Conservation (phyloP, 2,797 vertebrate species). For the Sphaeramia orbicularis region DNA sequence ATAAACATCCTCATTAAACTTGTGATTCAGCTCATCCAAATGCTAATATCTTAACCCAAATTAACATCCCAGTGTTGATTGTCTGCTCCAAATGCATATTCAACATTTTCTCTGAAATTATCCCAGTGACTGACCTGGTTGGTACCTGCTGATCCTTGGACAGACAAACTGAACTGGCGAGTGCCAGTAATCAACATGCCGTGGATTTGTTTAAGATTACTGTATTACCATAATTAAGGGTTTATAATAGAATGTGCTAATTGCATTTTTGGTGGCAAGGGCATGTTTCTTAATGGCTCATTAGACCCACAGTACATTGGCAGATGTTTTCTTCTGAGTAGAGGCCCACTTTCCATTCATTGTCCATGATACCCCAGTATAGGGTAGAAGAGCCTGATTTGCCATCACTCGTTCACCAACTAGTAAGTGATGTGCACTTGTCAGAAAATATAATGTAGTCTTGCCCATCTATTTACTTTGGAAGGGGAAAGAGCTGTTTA, state of each 20-base stretch:
- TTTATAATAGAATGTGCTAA: conserved; percentile 90
- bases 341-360: conserved; percentile 71
- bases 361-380: conserved; percentile 66
- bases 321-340: conserved; percentile 84
- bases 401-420: conserved; percentile 41
- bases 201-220: conserved; percentile 89
- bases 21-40: conserved; percentile 75
- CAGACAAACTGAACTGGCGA: conserved; percentile 80
- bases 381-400: conserved; percentile 33
- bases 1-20: conserved; percentile 80
- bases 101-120: conserved; percentile 83
- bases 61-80: conserved; percentile 76
- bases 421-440: conserved; percentile 57
- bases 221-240: conserved; percentile 88
- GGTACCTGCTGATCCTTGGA: conserved; percentile 83
- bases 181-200: conserved; percentile 83
- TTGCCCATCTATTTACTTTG: conserved; percentile 55
- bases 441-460: conserved; percentile 59
- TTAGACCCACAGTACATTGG: conserved; percentile 85
- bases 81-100: conserved; percentile 78
- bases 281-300: conserved; percentile 89
- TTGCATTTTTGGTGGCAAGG: conserved; percentile 88
- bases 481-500: conserved; percentile 64
- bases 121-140: conserved; percentile 82
- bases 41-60: conserved; percentile 80